Evolutionary conservation across 2,797 vertebrate species (phyloP).

Genomic region (Sciurus vulgaris): DNA sequence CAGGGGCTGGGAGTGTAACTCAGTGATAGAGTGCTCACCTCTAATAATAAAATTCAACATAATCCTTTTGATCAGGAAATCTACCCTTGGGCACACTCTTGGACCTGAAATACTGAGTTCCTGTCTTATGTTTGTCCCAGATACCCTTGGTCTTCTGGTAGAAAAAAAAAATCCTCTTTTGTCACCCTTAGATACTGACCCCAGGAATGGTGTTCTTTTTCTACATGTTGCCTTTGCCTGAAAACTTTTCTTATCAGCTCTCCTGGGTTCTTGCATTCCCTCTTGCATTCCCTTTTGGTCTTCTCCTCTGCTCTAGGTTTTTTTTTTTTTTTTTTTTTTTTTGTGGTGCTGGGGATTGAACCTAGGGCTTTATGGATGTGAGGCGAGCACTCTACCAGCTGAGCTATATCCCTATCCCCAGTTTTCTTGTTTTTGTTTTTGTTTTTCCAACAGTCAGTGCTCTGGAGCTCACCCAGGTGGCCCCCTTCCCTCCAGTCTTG

Average conservation of each 20-base stretch:
- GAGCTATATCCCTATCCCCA: too few species aligned
- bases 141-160: neutral
- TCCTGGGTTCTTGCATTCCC: neutral
- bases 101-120: neutral
- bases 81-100: neutral
- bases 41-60: too few species aligned
- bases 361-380: too few species aligned
- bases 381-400: too few species aligned
- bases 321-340: too few species aligned
- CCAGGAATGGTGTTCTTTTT: neutral
- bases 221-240: accelerated
- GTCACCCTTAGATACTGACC: neutral
- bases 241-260: neutral
- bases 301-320: too few species aligned
- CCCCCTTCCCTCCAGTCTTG: neutral
- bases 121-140: neutral
- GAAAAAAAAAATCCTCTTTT: neutral
- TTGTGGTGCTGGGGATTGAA: too few species aligned
- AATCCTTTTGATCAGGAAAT: neutral
- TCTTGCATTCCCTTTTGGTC: neutral
- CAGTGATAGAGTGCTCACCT: too few species aligned
- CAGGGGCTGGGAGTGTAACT: too few species aligned
- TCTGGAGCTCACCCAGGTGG: neutral
- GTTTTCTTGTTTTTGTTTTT: neutral
- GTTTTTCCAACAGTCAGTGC: neutral